Base-by-base conservation (phyloP, 1,140 invertebrate species). In the Acromyrmex heyeri region DNA sequence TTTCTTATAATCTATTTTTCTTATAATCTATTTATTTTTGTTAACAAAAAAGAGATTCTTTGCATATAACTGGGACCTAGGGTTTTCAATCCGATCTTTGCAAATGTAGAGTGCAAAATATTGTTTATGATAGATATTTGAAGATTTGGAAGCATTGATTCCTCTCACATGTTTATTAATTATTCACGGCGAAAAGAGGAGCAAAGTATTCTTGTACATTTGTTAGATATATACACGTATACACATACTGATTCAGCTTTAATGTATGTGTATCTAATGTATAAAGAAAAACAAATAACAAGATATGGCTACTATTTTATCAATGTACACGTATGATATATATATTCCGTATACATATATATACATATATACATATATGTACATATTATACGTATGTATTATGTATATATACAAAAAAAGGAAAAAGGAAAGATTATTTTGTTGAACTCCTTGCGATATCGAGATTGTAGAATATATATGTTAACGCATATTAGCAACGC, bases 231-330 rank as follows among this genome's bases (percentile, higher is more conserved):
- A 82, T 89, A 88, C 69, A 86, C 81, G 75, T 90, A 82, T 89
- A 88, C 73, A 86, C 81, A 75, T 73, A 72, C 88, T 85, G 67
- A 55, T 85, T 24, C 72, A 92, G 91, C 82, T 91, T 90, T 90
- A 88, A 91, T 79, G 82, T 88, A 87, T 77, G 30, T 76, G 53
- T 76, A 91, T 86, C 77, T 90, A 91, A 89, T 89, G 81, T 88
- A 91, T 87, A 88, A 90, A 79, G 34, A 81, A 1, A 79, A 81
- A 44, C 48, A 79, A 73, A 44, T 82, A 72, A 72, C 38, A 73
- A 64, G 59, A 77, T 87, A 87, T 87, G 75, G 82, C 53, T 91
- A 87, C 65, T 75, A 65, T 91, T 90, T 91, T 90, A 62, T 88
- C 27, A 30, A 30, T 30, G 30, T 30, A 30, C 30, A 30, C 3